Base-by-base conservation (phyloP, 2,797 vertebrate species). In the Crax fasciolata region DNA sequence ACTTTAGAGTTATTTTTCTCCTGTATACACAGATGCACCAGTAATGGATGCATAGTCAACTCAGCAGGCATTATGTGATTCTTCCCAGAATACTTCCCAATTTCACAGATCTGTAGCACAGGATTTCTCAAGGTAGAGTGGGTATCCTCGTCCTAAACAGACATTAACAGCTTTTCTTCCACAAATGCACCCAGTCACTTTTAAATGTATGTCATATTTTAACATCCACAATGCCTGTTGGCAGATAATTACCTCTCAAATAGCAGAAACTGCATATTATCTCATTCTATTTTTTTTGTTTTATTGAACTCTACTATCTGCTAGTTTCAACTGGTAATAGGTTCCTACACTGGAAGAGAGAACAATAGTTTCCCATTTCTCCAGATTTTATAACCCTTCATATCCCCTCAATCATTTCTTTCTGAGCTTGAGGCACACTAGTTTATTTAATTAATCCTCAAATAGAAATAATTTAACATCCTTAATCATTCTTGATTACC, bases 371-470 rank as follows among this genome's bases (percentile, higher is more conserved):
- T 21, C 71, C 5, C 62, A 13, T 44, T 76, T 8, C 8, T 72
- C 39, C 1, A 2, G 27, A 61, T 78, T 88, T 72, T 78, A 30
- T 48, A 68, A 78, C 15, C 25, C 41, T 90, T 78, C 46, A 62
- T 51, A 66, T n/a, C 5, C 11, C 11, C 28, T 75, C 54, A 81
- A 39, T 21, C 35, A 24, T 81, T 88, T 78, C 30, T 81, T 79
- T 87, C 41, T 75, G 51, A 84, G 71, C 77, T 66, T 55, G 15
- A 84, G 51, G 67, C 39, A 86, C 7, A 44, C 9, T 41, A 24
- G 17, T 41, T 80, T 62, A 28, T 89, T 91, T 90, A 94, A 90
- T 66, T 93, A 90, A 81, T 68, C 43, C 43, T 90, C 38, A 65
- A 86, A 90, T 8, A 78, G 25, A 92, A 90, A 81, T 75, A 4